phyloP scores from a whole-genome alignment of 2,888 invertebrate species.

The Orthonevra nobilis region DNA sequence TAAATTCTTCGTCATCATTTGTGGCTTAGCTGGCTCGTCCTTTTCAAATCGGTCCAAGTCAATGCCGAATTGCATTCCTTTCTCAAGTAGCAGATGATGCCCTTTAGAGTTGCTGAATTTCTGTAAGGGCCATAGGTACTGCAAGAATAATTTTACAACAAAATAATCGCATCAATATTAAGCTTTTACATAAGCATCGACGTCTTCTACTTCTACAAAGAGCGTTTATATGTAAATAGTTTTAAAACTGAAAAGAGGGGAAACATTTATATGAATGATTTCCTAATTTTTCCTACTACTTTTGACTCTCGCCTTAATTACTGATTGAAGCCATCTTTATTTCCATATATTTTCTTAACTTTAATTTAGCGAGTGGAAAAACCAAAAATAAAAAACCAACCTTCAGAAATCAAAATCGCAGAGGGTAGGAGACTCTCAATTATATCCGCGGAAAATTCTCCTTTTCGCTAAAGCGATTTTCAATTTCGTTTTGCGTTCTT shows the following conservation, averaged over 20 bases:
- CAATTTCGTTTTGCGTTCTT: too few species aligned
- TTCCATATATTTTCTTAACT: too few species aligned
- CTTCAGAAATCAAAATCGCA: slow-evolving; percentile 26
- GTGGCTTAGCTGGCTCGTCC: slow-evolving; percentile 75
- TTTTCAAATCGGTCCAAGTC: slow-evolving; percentile 78
- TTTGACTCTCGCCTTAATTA: slow-evolving; percentile 12
- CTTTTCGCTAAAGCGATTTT: slow-evolving; percentile 66
- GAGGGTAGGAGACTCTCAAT: slow-evolving; percentile 26
- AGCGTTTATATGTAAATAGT: slow-evolving; percentile 20
- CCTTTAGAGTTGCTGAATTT: slow-evolving; percentile 86
- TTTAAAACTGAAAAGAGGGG: slow-evolving; percentile 26
- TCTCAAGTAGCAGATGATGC: slow-evolving; percentile 84
- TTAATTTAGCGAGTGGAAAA: slow-evolving; percentile 53
- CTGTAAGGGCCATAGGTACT: slow-evolving; percentile 93
- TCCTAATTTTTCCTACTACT: slow-evolving; percentile 4
- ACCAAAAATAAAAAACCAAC: slow-evolving; percentile 24
- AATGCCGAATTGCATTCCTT: slow-evolving; percentile 79
- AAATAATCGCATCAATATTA: slow-evolving; percentile 21
- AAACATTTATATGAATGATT: slow-evolving; percentile 56
- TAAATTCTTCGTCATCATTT: slow-evolving; percentile 72
- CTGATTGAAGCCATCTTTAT: too few species aligned
- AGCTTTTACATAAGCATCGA: too few species aligned
- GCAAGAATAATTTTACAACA: slow-evolving; percentile 72
- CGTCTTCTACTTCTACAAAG: slow-evolving; percentile 18
- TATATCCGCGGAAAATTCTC: slow-evolving; percentile 52